Conservation (phyloP, 2,113 vertebrate genomes). For the Diphyllodes magnificus region DNA sequence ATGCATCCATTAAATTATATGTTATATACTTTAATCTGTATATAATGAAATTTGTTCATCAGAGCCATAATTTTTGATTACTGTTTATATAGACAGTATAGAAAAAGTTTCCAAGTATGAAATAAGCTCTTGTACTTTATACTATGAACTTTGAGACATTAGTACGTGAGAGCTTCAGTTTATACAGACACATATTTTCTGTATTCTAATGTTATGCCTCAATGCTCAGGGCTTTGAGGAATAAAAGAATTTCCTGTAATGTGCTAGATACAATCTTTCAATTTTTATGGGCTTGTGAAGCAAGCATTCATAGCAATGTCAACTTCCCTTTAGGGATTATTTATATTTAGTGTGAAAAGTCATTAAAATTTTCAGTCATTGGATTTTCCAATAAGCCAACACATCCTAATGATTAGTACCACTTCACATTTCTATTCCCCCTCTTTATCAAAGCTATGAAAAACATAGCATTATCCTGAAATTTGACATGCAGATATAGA, state of each 20-base stretch:
- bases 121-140: neutral
- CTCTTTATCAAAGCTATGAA: constrained; percentile 29
- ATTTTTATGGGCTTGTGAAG: constrained; percentile 14
- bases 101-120: neutral
- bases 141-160: neutral
- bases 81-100: neutral
- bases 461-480: constrained; percentile 30
- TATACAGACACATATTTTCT: neutral
- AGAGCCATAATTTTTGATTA: neutral
- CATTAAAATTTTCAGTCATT: constrained; percentile 56
- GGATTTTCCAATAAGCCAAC: constrained; percentile 32
- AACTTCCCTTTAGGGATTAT: constrained; percentile 41
- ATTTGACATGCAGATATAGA: neutral
- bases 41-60: neutral
- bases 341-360: constrained; percentile 59
- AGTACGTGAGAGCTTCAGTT: neutral
- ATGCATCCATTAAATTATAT: neutral
- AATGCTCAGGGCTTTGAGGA: neutral
- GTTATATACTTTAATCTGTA: neutral
- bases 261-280: constrained; percentile 27
- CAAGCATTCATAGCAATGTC: neutral
- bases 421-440: constrained; percentile 42
- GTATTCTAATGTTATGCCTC: neutral
- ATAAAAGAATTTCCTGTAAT: constrained; percentile 34
- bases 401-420: constrained; percentile 45